Evolutionary conservation across 64 coral and sea anemone genomes (phyloP).

Genomic region (Actinia tenebrosa): DNA sequence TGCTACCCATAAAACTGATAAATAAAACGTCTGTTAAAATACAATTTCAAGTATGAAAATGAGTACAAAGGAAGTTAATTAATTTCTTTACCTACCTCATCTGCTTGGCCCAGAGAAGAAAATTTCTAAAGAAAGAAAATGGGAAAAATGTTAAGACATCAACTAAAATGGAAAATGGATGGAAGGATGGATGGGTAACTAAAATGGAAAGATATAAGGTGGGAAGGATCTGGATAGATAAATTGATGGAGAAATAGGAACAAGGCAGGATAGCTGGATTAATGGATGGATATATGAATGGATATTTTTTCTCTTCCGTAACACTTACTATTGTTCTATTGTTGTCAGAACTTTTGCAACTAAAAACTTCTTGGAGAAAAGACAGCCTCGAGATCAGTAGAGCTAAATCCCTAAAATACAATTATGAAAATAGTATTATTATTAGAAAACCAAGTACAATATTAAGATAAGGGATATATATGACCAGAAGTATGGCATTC

Average conservation of each 20-base stretch:
- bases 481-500: no score
- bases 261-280: no score
- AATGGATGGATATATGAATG: not conserved
- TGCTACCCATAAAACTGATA: no score
- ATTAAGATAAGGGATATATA: not conserved
- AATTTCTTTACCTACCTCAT: not conserved
- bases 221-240: no score
- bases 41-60: no score
- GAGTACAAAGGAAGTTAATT: no score
- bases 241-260: not conserved
- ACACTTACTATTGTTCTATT: not conserved
- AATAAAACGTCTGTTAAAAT: no score
- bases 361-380: constrained; percentile 42
- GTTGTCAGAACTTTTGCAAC: constrained; percentile 18
- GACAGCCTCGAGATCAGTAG: constrained; percentile 29
- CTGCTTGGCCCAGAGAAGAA: not conserved
- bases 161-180: no score
- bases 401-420: constrained; percentile 31
- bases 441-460: not conserved
- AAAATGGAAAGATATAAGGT: no score
- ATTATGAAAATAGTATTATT: not conserved
- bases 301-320: not conserved
- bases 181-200: no score
- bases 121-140: not conserved
- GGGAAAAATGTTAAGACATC: not conserved